A percentile compares a stretch with the other conserved stretches of the same genome.
Evolutionary conservation across 2,113 vertebrate genomes (phyloP).

Genomic region (Gorsachius goisagi): DNA sequence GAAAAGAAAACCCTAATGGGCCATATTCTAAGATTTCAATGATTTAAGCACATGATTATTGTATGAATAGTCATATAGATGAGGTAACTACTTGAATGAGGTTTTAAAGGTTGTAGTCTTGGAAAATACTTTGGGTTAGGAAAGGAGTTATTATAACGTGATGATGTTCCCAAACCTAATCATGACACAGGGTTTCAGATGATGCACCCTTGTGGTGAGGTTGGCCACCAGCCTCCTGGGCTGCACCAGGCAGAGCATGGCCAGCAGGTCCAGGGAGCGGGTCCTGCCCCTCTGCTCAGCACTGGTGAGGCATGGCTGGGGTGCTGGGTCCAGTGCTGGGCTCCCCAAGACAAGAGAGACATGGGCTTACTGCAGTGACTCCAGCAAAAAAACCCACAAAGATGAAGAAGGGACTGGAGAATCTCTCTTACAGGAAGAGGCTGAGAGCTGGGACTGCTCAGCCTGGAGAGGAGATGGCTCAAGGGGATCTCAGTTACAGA

Average conservation of each 20-base stretch:
- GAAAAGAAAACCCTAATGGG: background rate
- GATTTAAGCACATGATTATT: background rate
- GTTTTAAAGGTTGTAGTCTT: background rate
- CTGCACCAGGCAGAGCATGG: background rate
- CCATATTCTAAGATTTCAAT: background rate
- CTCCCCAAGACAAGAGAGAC: background rate
- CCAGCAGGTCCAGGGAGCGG: background rate
- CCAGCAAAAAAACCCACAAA: too few relatives aligned
- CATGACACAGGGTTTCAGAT: background rate
- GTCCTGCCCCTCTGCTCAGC: background rate
- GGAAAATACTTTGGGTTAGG: background rate
- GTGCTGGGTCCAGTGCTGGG: background rate
- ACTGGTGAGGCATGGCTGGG: background rate
- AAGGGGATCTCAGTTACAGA: background rate
- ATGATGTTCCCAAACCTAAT: background rate
- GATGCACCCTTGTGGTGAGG: too few relatives aligned
- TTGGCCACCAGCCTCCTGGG: background rate
- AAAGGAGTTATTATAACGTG: background rate
- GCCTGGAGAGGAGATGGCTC: background rate
- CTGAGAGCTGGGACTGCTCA: background rate
- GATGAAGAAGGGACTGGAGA: background rate
- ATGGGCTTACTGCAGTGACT: background rate
- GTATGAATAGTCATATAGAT: background rate
- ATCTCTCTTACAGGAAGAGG: background rate
- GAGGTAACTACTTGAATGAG: background rate